phyloP scores from a whole-genome alignment of 2,797 vertebrate species.

The Holocentrus rufus region DNA sequence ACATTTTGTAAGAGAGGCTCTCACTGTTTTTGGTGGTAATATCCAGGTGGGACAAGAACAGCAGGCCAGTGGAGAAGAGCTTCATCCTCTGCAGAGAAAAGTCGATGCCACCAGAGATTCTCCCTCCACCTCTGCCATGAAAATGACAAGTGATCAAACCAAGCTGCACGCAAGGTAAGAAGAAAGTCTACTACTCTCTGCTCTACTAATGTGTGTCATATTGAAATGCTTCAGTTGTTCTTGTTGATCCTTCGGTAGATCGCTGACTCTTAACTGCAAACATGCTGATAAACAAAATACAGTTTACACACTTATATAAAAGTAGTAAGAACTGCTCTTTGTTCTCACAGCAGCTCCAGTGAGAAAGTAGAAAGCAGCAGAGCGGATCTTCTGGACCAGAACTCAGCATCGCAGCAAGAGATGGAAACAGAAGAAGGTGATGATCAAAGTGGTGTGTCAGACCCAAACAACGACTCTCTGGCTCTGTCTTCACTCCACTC shows the following conservation, averaged over 20 bases:
- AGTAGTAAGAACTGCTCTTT: background rate
- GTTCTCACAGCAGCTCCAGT: background rate
- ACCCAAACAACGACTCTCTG: background rate
- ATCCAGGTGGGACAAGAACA: no score
- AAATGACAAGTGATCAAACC: background rate
- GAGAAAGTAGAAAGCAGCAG: background rate
- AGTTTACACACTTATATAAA: no score
- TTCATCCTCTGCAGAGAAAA: background rate
- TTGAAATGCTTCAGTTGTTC: no score
- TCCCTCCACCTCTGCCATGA: background rate
- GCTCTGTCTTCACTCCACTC: background rate
- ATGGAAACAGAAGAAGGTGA: slow-evolving; percentile 2
- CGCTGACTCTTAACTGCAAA: no score
- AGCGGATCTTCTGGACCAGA: background rate
- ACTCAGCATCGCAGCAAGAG: background rate
- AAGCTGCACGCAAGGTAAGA: slow-evolving; percentile 33
- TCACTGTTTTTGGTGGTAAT: no score
- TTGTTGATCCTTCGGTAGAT: no score
- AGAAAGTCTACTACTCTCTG: no score
- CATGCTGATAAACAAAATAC: no score
- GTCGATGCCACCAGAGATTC: background rate
- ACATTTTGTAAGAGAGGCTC: no score
- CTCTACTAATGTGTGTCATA: no score
- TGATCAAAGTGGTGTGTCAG: background rate
- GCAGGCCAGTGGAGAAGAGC: background rate